These are phyloP conservation scores for Cheumatopsyche charites DNA, from an alignment of 1,140 invertebrate species.

Conservation along the genomic window DNA sequence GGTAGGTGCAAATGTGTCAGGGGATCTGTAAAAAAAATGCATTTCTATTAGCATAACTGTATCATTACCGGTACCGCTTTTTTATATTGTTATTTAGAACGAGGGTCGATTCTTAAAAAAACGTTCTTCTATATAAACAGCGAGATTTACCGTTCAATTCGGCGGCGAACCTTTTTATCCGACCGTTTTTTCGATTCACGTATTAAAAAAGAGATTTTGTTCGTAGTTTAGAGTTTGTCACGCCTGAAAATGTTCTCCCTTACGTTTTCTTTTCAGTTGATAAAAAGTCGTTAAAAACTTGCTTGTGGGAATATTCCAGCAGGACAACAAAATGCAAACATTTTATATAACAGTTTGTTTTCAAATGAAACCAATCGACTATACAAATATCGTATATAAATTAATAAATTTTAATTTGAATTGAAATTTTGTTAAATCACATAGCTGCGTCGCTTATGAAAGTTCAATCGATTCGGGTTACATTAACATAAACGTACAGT, in stretches of 20 bases:
- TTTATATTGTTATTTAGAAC: constrained; percentile 39
- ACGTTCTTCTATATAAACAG: constrained; percentile 38
- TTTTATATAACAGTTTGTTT: too few relatives aligned
- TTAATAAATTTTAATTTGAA: too few relatives aligned
- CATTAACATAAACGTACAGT: too few relatives aligned
- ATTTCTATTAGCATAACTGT: constrained; percentile 47
- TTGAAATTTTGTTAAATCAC: too few relatives aligned
- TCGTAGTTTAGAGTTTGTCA: neutral
- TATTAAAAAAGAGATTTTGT: too few relatives aligned
- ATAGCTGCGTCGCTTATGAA: too few relatives aligned
- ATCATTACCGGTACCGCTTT: constrained; percentile 45
- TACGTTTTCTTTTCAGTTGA: neutral
- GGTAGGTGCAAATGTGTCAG: constrained; percentile 15
- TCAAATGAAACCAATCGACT: too few relatives aligned
- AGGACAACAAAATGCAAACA: neutral
- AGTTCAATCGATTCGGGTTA: too few relatives aligned
- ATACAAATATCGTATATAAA: too few relatives aligned
- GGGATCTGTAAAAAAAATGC: constrained; percentile 32
- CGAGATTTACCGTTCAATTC: constrained; percentile 24
- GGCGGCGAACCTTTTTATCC: constrained; percentile 3
- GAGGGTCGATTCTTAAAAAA: constrained; percentile 42
- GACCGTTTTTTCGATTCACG: neutral
- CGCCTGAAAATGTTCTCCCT: constrained; percentile 6
- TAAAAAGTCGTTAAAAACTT: constrained; percentile 25
- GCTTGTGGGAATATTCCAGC: constrained; percentile 12